Conservation (phyloP, 2,888 invertebrate species). For the Dicycla oo region DNA sequence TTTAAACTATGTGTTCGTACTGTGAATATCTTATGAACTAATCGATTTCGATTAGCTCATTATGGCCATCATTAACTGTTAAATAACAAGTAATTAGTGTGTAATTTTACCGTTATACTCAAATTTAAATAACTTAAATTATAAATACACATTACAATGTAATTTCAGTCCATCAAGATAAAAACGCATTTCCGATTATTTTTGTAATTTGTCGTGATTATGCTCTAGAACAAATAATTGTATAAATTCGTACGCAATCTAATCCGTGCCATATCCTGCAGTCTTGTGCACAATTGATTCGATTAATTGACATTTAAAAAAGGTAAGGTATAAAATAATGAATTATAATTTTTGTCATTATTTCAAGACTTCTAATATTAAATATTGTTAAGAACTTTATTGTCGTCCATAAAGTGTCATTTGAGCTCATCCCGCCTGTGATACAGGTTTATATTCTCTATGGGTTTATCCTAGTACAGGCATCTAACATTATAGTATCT, state of each 20-base stretch:
- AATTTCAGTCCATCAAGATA: slow-evolving; percentile 9
- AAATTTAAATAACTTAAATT: slow-evolving; percentile 17
- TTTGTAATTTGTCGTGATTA: slow-evolving; percentile 26
- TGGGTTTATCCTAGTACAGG: no score
- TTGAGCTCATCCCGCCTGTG: no score
- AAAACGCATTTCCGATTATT: slow-evolving; percentile 44
- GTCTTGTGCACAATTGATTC: slow-evolving; percentile 6
- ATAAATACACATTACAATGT: not conserved
- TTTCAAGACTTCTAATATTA: no score
- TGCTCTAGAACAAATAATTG: slow-evolving; percentile 3
- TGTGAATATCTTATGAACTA: not conserved
- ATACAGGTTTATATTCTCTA: no score
- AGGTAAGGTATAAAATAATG: no score
- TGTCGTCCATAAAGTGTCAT: no score
- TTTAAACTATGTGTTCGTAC: not conserved
- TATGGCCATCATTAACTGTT: slow-evolving; percentile 20
- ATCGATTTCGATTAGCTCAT: slow-evolving; percentile 4
- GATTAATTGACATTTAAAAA: slow-evolving; percentile 19
- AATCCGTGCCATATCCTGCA: not conserved
- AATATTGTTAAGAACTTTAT: no score
- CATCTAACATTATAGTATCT: no score
- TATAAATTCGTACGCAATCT: slow-evolving; percentile 6
- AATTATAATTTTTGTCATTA: no score
- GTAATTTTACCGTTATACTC: slow-evolving; percentile 12
- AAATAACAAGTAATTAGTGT: slow-evolving; percentile 25